Conservation (phyloP, 1,140 invertebrate genomes). For the Drosophila willistoni region DNA sequence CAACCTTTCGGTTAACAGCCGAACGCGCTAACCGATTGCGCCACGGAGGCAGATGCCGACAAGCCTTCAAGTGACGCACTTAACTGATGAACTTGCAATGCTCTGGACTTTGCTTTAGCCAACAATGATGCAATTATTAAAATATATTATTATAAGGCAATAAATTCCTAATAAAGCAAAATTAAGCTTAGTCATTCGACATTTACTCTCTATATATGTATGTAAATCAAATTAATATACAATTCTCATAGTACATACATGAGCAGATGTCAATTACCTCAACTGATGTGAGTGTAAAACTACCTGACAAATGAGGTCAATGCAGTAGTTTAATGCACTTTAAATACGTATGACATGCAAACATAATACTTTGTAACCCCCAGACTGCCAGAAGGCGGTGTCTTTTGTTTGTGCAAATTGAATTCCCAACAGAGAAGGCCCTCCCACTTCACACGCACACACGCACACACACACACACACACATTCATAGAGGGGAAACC, state of each 20-base stretch:
- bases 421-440: constrained; percentile 43
- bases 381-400: constrained; percentile 16
- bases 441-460: constrained; percentile 19
- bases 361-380: neutral
- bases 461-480: constrained; percentile 9
- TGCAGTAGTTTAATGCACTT: constrained; percentile 57
- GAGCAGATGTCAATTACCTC: constrained; percentile 47
- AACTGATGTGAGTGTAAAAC: no score
- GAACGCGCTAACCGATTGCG: constrained; percentile 92
- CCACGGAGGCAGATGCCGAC: constrained; percentile 87
- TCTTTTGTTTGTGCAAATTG: constrained; percentile 41
- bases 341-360: constrained; percentile 31
- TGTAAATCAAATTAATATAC: neutral
- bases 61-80: constrained; percentile 21
- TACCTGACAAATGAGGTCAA: constrained; percentile 44
- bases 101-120: neutral
- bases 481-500: constrained; percentile 23
- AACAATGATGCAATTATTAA: neutral
- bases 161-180: neutral
- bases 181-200: neutral
- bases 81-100: neutral
- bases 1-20: constrained; percentile 93
- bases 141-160: neutral
- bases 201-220: neutral
- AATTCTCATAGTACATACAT: constrained; percentile 21